These are phyloP conservation scores for Lates calcarifer DNA, from an alignment of 2,113 vertebrate species.

Conservation along the genomic window DNA sequence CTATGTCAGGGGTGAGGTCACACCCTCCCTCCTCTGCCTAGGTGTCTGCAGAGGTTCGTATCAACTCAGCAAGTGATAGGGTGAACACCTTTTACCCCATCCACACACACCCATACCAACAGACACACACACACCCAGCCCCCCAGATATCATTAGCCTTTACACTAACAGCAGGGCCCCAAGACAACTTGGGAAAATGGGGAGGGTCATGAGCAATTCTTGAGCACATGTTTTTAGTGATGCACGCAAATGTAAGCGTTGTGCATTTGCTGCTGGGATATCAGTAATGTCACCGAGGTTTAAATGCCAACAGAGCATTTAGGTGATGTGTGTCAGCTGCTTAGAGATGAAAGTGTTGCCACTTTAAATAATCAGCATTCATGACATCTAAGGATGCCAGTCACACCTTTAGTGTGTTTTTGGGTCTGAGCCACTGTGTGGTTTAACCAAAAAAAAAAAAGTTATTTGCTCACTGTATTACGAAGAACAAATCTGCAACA, in stretches of 20 bases:
- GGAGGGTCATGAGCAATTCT: constrained; percentile 71
- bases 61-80: constrained; percentile 91
- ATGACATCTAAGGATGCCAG: constrained; percentile 18
- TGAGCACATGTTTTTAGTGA: constrained; percentile 88
- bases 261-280: constrained; percentile 88
- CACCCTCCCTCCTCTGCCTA: constrained; percentile 79
- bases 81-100: constrained; percentile 82
- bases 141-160: constrained; percentile 91
- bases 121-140: constrained; percentile 75
- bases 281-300: constrained; percentile 63
- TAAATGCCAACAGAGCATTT: constrained; percentile 1
- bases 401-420: constrained; percentile 40
- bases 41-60: constrained; percentile 90
- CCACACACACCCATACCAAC: constrained; percentile 45
- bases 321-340: constrained; percentile 50
- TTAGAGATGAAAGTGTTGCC: constrained; percentile 18
- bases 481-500: not conserved
- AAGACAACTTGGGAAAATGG: constrained; percentile 86
- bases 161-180: constrained; percentile 82
- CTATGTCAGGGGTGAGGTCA: constrained; percentile 81
- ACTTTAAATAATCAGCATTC: constrained; percentile 47
- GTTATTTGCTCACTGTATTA: not conserved
- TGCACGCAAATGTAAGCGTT: constrained; percentile 89
- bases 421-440: not conserved
- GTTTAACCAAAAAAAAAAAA: no score